phyloP scores from a whole-genome alignment of 2,797 vertebrate genomes.

The Schizopygopsis pylzovi region DNA sequence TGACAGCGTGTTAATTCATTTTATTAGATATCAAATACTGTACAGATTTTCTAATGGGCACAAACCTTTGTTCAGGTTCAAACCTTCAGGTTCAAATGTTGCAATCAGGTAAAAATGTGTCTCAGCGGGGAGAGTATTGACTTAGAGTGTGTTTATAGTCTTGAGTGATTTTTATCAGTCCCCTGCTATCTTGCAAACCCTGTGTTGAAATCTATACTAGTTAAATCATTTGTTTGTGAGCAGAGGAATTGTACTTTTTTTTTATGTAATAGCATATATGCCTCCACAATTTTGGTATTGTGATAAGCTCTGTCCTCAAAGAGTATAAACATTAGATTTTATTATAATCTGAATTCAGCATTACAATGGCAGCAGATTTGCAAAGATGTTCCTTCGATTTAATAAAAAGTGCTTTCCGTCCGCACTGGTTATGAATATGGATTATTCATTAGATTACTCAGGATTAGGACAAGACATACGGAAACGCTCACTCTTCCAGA shows the following conservation, averaged over 20 bases:
- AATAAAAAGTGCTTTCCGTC: conserved; percentile 23
- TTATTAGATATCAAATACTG: neutral
- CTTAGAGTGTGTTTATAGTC: neutral
- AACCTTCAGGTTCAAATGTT: neutral
- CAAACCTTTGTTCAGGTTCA: neutral
- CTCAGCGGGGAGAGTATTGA: conserved; percentile 22
- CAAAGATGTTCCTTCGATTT: conserved; percentile 24
- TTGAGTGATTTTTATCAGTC: neutral
- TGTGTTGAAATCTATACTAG: neutral
- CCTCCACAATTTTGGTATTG: neutral
- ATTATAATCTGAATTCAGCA: conserved; percentile 29
- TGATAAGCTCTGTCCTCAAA: conserved; percentile 2
- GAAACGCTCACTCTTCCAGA: conserved; percentile 54
- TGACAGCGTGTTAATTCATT: neutral
- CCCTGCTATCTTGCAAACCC: conserved; percentile 4
- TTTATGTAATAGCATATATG: neutral
- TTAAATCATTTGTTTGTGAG: conserved; percentile 1
- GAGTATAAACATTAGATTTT: conserved; percentile 21
- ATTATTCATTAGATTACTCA: conserved; percentile 49
- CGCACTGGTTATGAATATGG: conserved; percentile 35
- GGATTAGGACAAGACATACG: conserved; percentile 53
- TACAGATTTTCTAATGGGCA: neutral
- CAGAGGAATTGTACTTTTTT: neutral
- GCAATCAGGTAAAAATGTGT: neutral
- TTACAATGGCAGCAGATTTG: conserved; percentile 14